Evolutionary conservation across 2,888 invertebrate genomes (phyloP).

Genomic region (Papilio elwesi): DNA sequence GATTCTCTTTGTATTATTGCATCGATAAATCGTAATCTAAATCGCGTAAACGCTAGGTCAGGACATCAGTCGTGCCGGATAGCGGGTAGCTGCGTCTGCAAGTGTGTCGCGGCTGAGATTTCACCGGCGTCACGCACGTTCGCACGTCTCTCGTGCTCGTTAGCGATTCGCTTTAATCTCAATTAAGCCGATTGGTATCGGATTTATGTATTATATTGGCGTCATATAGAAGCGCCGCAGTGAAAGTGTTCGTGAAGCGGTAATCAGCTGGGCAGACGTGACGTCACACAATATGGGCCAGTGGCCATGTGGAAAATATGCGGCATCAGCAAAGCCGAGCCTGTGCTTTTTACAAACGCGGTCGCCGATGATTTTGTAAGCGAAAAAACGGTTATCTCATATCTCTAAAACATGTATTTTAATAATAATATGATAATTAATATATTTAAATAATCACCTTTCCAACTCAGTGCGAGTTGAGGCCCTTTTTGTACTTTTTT

Average conservation of each 20-base stretch:
- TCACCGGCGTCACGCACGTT: constrained; percentile 79
- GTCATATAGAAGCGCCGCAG: constrained; percentile 53
- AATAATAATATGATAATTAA: not conserved
- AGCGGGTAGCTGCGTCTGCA: constrained; percentile 52
- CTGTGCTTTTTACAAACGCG: constrained; percentile 69
- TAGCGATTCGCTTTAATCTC: constrained; percentile 53
- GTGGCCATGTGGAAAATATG: constrained; percentile 83
- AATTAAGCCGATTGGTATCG: constrained; percentile 67
- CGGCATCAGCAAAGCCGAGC: constrained; percentile 79
- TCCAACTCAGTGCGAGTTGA: too few relatives aligned
- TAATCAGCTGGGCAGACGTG: constrained; percentile 70
- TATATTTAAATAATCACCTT: not conserved
- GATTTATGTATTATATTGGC: constrained; percentile 58
- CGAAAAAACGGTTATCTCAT: constrained; percentile 16
- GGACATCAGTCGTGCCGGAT: constrained; percentile 65
- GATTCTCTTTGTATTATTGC: not conserved
- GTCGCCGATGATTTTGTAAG: constrained; percentile 78
- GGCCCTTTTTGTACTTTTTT: too few relatives aligned
- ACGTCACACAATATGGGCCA: constrained; percentile 71
- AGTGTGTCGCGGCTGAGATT: constrained; percentile 75
- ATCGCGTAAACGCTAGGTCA: constrained; percentile 45
- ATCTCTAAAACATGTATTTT: not conserved
- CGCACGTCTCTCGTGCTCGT: constrained; percentile 61
- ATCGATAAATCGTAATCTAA: constrained; percentile 39
- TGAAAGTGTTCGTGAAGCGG: constrained; percentile 76